phyloP scores from a whole-genome alignment of 2,113 vertebrate species.

The Pseudois nayaur region DNA sequence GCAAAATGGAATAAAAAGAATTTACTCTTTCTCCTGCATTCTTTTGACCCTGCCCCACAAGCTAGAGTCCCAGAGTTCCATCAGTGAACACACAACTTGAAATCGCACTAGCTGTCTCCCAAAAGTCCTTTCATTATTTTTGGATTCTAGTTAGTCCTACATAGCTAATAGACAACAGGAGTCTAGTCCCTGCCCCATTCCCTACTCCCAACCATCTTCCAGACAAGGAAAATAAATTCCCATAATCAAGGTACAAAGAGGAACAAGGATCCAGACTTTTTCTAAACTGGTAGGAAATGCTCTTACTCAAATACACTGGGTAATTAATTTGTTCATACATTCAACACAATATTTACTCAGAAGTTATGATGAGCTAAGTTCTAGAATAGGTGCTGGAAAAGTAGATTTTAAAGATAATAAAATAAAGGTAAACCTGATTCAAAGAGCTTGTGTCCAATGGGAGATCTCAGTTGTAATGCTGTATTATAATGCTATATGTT shows the following conservation, averaged over 20 bases:
- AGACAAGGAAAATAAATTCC: neutral
- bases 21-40: slow-evolving; percentile 77
- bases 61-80: neutral
- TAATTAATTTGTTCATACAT: neutral
- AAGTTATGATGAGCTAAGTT: neutral
- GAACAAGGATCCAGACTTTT: neutral
- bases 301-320: neutral
- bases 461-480: neutral
- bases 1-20: slow-evolving; percentile 77
- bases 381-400: neutral
- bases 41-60: slow-evolving; percentile 57
- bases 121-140: neutral
- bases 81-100: slow-evolving; percentile 52
- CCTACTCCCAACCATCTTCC: neutral
- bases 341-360: slow-evolving; percentile 1
- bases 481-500: neutral
- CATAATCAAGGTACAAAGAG: neutral
- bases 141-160: neutral
- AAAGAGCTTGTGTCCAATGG: neutral
- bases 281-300: neutral
- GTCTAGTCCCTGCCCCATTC: neutral
- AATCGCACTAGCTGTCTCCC: slow-evolving; percentile 41
- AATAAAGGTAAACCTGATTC: neutral
- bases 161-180: neutral
- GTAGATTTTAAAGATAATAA: neutral